Evolutionary conservation across 2,888 invertebrate species (phyloP).

Genomic region (Brachyptera risi): DNA sequence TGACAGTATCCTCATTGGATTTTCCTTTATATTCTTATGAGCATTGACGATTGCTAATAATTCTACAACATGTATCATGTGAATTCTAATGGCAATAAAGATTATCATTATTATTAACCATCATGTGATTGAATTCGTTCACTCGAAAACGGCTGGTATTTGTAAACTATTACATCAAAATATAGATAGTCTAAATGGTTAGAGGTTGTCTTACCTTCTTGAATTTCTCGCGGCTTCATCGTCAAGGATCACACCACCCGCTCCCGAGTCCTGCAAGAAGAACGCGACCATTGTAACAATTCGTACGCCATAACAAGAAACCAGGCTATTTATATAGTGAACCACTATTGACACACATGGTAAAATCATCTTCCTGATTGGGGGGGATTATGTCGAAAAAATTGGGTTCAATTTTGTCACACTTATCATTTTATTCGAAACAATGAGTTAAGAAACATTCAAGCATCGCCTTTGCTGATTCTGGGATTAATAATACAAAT

Average conservation of each 20-base stretch:
- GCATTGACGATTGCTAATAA: no score
- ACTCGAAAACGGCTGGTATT: no score
- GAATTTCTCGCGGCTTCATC: constrained; percentile 51
- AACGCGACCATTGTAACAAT: constrained; percentile 31
- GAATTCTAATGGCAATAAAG: no score
- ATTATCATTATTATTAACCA: no score
- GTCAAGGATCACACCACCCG: constrained; percentile 50
- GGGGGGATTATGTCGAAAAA: neutral
- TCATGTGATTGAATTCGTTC: no score
- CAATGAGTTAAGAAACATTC: neutral
- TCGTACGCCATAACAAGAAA: neutral
- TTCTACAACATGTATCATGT: no score
- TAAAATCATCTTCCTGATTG: constrained; percentile 14
- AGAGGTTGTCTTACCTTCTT: constrained; percentile 50
- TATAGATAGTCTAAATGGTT: no score
- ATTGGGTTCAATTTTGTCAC: neutral
- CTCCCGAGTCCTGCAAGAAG: constrained; percentile 51
- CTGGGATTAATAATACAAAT: neutral
- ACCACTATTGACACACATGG: neutral
- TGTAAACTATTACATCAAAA: no score
- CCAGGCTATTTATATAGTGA: constrained; percentile 4
- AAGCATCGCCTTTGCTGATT: neutral
- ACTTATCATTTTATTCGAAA: neutral
- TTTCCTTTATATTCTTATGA: no score
- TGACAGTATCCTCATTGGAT: no score